Percentiles rank a stretch among this genome's conserved stretches.
phyloP scores from a whole-genome alignment of 2,797 vertebrate genomes.

The Xyrichtys novacula region DNA sequence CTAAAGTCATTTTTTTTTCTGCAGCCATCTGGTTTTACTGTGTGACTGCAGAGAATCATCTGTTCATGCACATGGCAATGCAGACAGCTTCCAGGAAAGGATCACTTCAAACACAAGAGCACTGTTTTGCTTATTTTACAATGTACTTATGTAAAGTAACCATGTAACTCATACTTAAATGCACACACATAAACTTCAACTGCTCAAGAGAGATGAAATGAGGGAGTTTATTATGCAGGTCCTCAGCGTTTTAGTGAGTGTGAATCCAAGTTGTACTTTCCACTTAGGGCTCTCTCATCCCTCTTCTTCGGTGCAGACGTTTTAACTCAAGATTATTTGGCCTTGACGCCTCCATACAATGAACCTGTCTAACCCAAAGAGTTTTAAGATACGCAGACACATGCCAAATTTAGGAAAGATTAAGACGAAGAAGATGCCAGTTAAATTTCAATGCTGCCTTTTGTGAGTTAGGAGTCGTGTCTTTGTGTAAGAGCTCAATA shows the following conservation, averaged over 20 bases:
- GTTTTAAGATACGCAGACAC: neutral
- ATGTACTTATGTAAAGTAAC: too few relatives aligned
- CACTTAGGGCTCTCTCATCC: conserved; percentile 14
- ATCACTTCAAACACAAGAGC: conserved; percentile 2
- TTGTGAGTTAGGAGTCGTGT: too few relatives aligned
- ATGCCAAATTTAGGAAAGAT: neutral
- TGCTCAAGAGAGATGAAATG: conserved; percentile 7
- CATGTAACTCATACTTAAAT: too few relatives aligned
- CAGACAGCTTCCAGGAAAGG: neutral
- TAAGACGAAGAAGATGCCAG: neutral
- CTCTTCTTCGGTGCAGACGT: too few relatives aligned
- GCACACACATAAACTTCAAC: too few relatives aligned
- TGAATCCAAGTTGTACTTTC: neutral
- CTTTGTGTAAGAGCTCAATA: too few relatives aligned
- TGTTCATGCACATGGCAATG: conserved; percentile 15
- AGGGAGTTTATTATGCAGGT: neutral
- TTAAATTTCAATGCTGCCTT: neutral
- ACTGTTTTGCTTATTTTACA: neutral
- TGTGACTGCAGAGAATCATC: conserved; percentile 26
- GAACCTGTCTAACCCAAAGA: too few relatives aligned
- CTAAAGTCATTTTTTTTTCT: conserved; percentile 42
- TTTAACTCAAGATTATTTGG: too few relatives aligned
- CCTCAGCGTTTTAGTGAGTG: too few relatives aligned
- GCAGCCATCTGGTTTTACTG: conserved; percentile 43
- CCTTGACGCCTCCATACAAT: too few relatives aligned